Conservation (phyloP, 2,113 vertebrate species). For the Arenaria interpres region DNA sequence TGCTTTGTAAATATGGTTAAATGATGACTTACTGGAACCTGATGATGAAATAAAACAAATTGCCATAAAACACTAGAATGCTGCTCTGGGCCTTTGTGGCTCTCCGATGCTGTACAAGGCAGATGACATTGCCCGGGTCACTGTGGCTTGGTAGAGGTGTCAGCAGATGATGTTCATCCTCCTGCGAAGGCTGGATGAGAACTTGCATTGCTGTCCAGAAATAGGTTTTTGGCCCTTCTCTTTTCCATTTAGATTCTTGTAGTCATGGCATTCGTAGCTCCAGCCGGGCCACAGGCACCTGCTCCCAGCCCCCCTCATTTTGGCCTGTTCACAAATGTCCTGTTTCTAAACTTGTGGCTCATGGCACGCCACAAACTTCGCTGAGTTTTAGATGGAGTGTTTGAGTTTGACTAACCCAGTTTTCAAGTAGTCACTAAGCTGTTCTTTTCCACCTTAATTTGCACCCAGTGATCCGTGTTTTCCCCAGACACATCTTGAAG, state of each 20-base stretch:
- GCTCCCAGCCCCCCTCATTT: neutral
- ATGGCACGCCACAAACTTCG: neutral
- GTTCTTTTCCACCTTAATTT: constrained; percentile 10
- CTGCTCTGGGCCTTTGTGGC: neutral
- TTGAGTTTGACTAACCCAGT: neutral
- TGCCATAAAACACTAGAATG: neutral
- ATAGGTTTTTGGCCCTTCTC: neutral
- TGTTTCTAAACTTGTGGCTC: neutral
- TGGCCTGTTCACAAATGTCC: neutral
- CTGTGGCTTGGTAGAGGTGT: neutral
- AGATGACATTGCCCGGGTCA: neutral
- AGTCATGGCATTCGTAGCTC: neutral
- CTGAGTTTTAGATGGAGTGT: neutral
- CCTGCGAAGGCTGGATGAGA: neutral
- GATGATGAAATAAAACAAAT: neutral
- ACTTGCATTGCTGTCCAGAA: neutral
- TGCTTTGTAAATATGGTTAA: neutral
- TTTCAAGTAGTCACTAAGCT: neutral
- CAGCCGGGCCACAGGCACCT: neutral
- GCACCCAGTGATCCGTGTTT: neutral
- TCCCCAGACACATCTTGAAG: neutral
- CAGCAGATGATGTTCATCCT: neutral
- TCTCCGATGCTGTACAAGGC: neutral
- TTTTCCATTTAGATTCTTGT: neutral
- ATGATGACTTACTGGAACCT: neutral